Percentiles rank a stretch among this genome's conserved stretches.
Conservation (phyloP, 2,113 vertebrate genomes). For the Orientallactaga bullata region DNA sequence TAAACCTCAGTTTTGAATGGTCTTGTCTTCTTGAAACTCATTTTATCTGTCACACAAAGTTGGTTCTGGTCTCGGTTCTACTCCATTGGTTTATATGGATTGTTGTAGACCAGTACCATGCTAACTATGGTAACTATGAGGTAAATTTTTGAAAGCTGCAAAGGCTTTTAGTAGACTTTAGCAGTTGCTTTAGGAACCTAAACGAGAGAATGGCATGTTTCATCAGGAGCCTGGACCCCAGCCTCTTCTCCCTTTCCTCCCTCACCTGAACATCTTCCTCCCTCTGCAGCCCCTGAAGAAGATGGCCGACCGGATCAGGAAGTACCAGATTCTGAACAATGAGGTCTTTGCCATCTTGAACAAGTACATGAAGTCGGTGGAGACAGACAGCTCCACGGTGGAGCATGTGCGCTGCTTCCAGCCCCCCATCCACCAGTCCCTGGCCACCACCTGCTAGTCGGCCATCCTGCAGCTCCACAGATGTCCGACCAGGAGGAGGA, state of each 20-base stretch:
- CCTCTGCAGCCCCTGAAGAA: constrained; percentile 96
- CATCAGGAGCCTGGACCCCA: no score
- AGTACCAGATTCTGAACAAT: constrained; percentile 99
- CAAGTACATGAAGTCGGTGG: constrained; percentile 99
- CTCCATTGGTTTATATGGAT: background rate
- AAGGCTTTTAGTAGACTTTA: background rate
- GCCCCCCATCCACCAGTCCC: constrained; percentile 98
- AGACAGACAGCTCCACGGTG: constrained; percentile 98
- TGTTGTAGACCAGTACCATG: background rate
- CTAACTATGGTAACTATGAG: background rate
- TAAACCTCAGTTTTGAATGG: background rate
- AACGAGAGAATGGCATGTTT: background rate
- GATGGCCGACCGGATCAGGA: constrained; percentile 99
- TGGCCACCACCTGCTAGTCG: constrained; percentile 98
- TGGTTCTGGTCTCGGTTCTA: background rate
- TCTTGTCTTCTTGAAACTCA: background rate
- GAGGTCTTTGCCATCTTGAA: constrained; percentile 99
- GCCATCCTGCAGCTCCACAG: background rate
- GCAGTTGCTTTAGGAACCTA: background rate
- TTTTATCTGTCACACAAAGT: background rate
- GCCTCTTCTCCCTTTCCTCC: constrained; percentile 20
- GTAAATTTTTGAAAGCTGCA: constrained; percentile 5
- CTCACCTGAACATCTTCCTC: background rate
- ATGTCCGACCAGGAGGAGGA: constrained; percentile 24
- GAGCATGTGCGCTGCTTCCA: constrained; percentile 99